These are phyloP conservation scores for Glossophaga mutica DNA, from an alignment of 2,797 vertebrate species.

Conservation along the genomic window DNA sequence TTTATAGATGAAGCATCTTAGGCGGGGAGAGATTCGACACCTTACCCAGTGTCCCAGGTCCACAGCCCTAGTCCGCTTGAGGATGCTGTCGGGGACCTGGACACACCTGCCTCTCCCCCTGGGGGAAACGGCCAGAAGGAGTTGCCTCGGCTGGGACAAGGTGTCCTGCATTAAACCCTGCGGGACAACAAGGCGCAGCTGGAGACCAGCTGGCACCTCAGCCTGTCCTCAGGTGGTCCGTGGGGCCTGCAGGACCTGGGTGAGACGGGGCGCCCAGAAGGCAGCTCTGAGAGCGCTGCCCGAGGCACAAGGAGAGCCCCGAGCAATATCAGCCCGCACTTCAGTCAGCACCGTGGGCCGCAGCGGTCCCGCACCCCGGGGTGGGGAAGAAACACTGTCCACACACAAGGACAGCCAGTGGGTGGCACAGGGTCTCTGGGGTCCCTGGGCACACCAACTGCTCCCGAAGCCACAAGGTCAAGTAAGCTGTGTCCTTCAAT, in stretches of 20 bases:
- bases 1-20: not conserved
- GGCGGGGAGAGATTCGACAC: not conserved
- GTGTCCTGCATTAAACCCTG: not conserved
- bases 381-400: not conserved
- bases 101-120: not conserved
- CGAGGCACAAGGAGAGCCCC: not conserved
- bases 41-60: not conserved
- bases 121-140: not conserved
- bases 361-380: not conserved
- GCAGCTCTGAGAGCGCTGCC: not conserved
- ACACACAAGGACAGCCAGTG: not conserved
- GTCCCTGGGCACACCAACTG: not conserved
- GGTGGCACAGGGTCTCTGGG: not conserved
- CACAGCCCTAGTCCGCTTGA: not conserved
- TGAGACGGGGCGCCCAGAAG: not conserved
- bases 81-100: not conserved
- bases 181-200: not conserved
- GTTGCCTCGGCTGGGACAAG: not conserved
- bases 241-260: not conserved
- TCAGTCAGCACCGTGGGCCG: too few relatives aligned
- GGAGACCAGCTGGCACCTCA: not conserved
- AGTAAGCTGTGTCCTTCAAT: not conserved
- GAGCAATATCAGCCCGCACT: not conserved
- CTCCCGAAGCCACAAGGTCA: not conserved
- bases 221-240: not conserved